A percentile compares a stretch with the other conserved stretches of the same genome.
Evolutionary conservation across 2,113 vertebrate species (phyloP).

Genomic region (Petrocephalus zakoni): DNA sequence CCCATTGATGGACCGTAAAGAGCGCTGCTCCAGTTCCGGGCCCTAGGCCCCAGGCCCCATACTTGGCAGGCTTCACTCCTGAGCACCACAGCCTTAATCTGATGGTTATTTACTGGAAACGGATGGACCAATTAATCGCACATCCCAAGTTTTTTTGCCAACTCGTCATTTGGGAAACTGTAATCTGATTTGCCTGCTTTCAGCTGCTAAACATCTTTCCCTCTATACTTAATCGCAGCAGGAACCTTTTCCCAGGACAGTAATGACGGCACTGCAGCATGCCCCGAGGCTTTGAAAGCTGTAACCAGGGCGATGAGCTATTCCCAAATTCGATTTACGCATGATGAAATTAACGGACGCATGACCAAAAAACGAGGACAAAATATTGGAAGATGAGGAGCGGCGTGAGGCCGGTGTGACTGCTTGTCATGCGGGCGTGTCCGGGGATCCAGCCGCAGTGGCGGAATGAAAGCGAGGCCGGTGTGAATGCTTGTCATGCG

Average conservation of each 20-base stretch:
- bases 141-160: not conserved
- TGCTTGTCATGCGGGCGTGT: not conserved
- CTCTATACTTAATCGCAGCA: not conserved
- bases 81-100: not conserved
- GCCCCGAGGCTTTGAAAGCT: not conserved
- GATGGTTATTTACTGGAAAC: not conserved
- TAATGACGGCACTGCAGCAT: not conserved
- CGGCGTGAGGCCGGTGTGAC: not conserved
- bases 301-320: not conserved
- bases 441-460: not conserved
- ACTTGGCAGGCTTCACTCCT: not conserved
- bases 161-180: not conserved
- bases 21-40: not conserved
- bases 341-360: not conserved
- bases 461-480: not conserved
- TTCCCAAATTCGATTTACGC: not conserved
- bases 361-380: not conserved
- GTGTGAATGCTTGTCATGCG: not conserved
- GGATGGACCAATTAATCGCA: slow-evolving; percentile 24
- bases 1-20: not conserved
- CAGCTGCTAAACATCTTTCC: not conserved
- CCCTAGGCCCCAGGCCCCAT: not conserved
- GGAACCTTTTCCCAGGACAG: not conserved
- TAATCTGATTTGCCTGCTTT: not conserved
- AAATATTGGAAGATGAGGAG: not conserved